Evolutionary conservation across 2,113 vertebrate genomes (phyloP).

Genomic region (Numenius arquata): DNA sequence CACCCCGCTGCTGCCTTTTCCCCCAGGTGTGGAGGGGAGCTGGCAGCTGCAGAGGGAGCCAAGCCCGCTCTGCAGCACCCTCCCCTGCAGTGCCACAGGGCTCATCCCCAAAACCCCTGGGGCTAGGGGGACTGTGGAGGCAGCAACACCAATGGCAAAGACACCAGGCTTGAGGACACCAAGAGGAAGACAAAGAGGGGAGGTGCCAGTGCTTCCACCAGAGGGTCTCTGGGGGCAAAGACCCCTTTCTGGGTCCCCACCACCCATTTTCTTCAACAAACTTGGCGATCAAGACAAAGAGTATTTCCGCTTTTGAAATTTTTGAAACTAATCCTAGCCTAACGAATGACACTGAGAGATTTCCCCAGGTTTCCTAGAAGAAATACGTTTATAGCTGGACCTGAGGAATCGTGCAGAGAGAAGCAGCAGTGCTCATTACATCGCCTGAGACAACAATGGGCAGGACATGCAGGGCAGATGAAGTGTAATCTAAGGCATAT

Average conservation of each 20-base stretch:
- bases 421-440: not conserved
- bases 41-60: not conserved
- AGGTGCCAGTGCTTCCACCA: accelerated
- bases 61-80: not conserved
- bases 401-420: not conserved
- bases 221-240: not conserved
- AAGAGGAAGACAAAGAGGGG: not conserved
- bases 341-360: not conserved
- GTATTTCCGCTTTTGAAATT: not conserved
- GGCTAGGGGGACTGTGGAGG: not conserved
- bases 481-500: not conserved
- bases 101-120: accelerated
- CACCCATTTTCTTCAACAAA: not conserved
- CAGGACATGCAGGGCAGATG: not conserved
- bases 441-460: not conserved
- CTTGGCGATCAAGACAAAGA: not conserved
- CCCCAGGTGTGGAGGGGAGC: not conserved
- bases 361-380: not conserved
- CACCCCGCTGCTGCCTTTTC: not conserved
- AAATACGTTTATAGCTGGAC: not conserved
- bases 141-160: not conserved
- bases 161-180: not conserved
- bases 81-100: too few relatives aligned
- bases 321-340: not conserved
- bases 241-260: not conserved